Conservation (phyloP, 2,888 invertebrate genomes). For the Pachycephus smyrnensis region DNA sequence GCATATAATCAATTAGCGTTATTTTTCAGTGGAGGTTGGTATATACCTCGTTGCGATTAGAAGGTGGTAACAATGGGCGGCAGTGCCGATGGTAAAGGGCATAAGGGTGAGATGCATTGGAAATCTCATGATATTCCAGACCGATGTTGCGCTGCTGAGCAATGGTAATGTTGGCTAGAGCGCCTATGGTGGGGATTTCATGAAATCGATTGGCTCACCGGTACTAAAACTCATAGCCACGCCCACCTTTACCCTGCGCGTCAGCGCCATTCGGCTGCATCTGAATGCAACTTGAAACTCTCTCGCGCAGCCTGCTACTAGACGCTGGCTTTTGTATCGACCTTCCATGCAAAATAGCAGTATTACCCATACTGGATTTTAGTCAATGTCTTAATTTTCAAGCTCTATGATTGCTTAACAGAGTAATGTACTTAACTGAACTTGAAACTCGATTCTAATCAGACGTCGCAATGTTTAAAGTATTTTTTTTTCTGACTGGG, state of each 20-base stretch:
- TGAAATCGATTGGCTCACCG: conserved; percentile 58
- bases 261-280: conserved; percentile 11
- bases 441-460: background rate
- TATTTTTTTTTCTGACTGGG: background rate
- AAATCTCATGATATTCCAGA: background rate
- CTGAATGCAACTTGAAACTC: conserved; percentile 5
- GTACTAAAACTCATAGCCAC: conserved; percentile 40
- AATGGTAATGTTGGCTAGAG: conserved; percentile 5
- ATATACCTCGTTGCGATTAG: background rate
- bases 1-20: conserved; percentile 39
- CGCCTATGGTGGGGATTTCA: conserved; percentile 47
- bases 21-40: conserved; percentile 34
- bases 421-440: background rate
- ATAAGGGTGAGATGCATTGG: background rate
- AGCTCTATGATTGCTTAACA: background rate
- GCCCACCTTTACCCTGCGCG: conserved; percentile 36
- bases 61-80: background rate
- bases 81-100: background rate
- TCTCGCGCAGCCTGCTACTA: conserved; percentile 33
- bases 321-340: conserved; percentile 41
- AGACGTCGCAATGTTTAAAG: background rate
- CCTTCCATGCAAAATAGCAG: conserved; percentile 41
- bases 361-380: conserved; percentile 40
- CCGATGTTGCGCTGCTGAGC: conserved; percentile 16
- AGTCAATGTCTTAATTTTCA: conserved; percentile 37